Evolutionary conservation across 1,140 invertebrate species (phyloP).

Genomic region (Leptinotarsa lineolata): DNA sequence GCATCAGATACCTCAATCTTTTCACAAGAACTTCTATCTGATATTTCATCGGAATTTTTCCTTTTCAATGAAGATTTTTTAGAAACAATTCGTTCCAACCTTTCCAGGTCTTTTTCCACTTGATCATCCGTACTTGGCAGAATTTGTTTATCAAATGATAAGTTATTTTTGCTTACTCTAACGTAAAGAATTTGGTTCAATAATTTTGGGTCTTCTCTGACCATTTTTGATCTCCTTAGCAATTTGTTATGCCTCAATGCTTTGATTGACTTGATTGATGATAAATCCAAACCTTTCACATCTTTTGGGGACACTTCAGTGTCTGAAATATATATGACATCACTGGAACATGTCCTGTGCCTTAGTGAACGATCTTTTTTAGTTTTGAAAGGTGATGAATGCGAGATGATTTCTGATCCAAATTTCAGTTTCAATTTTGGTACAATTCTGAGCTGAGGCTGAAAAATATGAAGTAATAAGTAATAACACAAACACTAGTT

Average conservation of each 20-base stretch:
- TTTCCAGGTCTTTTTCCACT: too few species aligned
- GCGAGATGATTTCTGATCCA: not conserved
- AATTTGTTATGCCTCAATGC: not conserved
- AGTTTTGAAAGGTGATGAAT: not conserved
- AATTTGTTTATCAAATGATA: too few species aligned
- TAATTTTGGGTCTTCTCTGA: not conserved
- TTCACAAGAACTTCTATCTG: too few species aligned
- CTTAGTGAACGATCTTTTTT: not conserved
- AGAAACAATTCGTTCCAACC: too few species aligned
- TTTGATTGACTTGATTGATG: not conserved
- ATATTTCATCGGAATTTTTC: too few species aligned
- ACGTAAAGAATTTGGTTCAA: conserved; percentile 13
- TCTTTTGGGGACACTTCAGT: not conserved
- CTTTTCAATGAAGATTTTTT: too few species aligned
- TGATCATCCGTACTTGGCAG: too few species aligned
- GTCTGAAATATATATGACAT: not conserved
- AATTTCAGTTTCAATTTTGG: conserved; percentile 5
- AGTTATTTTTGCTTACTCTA: not conserved
- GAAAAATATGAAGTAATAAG: not conserved
- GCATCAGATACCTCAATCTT: too few species aligned
- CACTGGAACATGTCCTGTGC: not conserved
- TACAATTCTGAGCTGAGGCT: not conserved
- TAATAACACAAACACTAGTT: too few species aligned
- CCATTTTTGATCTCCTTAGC: not conserved
- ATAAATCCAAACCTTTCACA: not conserved